These are phyloP conservation scores for Xanthorhoe spadicearia DNA, from an alignment of 2,888 invertebrate genomes.

Conservation along the genomic window DNA sequence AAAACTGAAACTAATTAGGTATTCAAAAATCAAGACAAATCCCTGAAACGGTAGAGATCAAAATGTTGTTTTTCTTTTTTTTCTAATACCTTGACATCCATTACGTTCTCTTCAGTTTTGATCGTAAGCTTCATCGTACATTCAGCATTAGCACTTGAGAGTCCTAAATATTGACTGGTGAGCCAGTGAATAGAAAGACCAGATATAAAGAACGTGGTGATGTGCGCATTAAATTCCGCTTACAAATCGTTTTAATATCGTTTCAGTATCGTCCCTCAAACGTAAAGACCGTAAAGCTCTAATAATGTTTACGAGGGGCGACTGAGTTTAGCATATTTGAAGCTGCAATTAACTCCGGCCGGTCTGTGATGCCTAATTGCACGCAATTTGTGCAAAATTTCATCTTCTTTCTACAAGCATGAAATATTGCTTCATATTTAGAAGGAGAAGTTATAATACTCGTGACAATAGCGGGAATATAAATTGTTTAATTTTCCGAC, in stretches of 20 bases:
- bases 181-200: too few species aligned
- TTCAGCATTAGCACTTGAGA: too few species aligned
- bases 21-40: too few species aligned
- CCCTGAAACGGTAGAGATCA: too few species aligned
- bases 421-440: constrained; percentile 32
- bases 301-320: constrained; percentile 49
- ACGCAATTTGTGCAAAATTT: constrained; percentile 50
- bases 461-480: constrained; percentile 26
- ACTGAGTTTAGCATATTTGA: constrained; percentile 58
- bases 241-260: constrained; percentile 10
- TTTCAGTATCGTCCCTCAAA: constrained; percentile 41
- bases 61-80: too few species aligned
- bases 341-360: constrained; percentile 50
- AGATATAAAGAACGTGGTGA: not conserved
- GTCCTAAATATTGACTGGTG: too few species aligned
- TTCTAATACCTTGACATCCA: too few species aligned
- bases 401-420: constrained; percentile 41
- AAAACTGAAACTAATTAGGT: too few species aligned
- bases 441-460: constrained; percentile 23
- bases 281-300: constrained; percentile 34
- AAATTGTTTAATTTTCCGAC: constrained; percentile 32
- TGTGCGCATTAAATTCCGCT: not conserved
- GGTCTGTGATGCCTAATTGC: constrained; percentile 51
- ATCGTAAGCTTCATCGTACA: too few species aligned
- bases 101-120: too few species aligned